A percentile compares a stretch with the other conserved stretches of the same genome.
These are phyloP conservation scores for Hormaphis cornu DNA, from an alignment of 1,140 invertebrate genomes.

Conservation along the genomic window DNA sequence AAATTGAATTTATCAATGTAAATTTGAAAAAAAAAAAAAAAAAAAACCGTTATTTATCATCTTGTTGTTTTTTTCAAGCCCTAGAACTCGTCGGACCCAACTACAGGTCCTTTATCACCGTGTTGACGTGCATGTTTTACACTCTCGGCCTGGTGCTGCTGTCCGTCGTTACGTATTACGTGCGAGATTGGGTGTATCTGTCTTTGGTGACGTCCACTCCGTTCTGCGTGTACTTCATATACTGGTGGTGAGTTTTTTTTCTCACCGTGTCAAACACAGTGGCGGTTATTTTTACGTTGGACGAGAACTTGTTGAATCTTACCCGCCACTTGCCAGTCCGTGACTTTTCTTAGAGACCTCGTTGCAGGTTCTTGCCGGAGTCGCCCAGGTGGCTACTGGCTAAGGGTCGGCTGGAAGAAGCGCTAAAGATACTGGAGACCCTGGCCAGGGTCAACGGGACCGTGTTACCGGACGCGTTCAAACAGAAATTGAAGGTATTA, in stretches of 20 bases:
- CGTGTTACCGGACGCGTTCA: conserved; percentile 60
- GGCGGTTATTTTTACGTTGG: too few relatives aligned
- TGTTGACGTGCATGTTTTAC: conserved; percentile 82
- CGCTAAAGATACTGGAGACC: conserved; percentile 61
- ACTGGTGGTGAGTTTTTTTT: conserved; percentile 55
- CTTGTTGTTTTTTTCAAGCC: conserved; percentile 46
- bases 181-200: conserved; percentile 70
- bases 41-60: not conserved
- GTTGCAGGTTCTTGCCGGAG: conserved; percentile 62
- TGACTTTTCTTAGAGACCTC: not conserved
- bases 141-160: conserved; percentile 73
- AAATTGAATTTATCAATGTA: not conserved
- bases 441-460: conserved; percentile 68
- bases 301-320: too few relatives aligned
- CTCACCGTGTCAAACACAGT: not conserved
- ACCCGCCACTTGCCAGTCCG: too few relatives aligned
- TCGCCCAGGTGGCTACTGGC: conserved; percentile 76
- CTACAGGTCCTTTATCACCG: conserved; percentile 80
- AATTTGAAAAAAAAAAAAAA: not conserved
- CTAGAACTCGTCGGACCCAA: conserved; percentile 80
- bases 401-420: conserved; percentile 67
- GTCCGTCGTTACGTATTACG: conserved; percentile 68
- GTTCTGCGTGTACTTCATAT: conserved; percentile 72
- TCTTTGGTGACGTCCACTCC: conserved; percentile 70
- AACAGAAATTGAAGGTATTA: conserved; percentile 52